Base-by-base conservation (phyloP, 35 echinoderm and acorn worm species). In the Amphiura filiformis region DNA sequence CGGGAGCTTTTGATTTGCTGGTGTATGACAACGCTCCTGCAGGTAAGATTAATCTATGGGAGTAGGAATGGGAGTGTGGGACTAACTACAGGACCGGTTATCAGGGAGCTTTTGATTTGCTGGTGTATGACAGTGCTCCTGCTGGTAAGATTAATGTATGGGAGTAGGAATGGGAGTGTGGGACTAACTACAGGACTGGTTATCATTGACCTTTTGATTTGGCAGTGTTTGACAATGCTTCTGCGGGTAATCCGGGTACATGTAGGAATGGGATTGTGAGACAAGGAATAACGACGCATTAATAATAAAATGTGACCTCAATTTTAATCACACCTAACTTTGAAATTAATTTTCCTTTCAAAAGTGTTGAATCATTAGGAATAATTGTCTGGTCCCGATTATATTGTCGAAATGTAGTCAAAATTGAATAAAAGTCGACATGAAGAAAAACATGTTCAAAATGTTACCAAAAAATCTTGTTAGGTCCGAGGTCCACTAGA, bases 151-250 rank as follows among this genome's bases (percentile, higher is more conserved):
- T 1, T 79, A 34, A 23, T n/a, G n/a, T n/a, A n/a, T n/a, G n/a
- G n/a, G n/a, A n/a, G n/a, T n/a, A n/a, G 5, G 92, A 94, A 81
- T 98, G 96, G 96, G 96, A 98, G 78, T 91, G 89, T 61, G 96
- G 96, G 12, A 90, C 96, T 17, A 98, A 98, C 79, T 98, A 98
- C 82, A 33, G 96, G 26, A 91, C 89, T 18, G 96, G 96, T 18
- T 98, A 98, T 77, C 96, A 98, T 47, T 87, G 87, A 49, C 82
- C 90, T 0, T 90, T 89, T 77, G 96, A 98, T 79, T 79, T 98
- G 2, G 32, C 89, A 3, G 90, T 98, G 26, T 98, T 89, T 84
- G 96, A 98, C 76, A 98, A 98, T 84, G 96, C 96, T 30, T 85
- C 93, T 18, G 90, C 91, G 13, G 96, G 96, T 98, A 82, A 88